phyloP scores from a whole-genome alignment of 2,113 vertebrate species.

The Halcyon senegalensis region DNA sequence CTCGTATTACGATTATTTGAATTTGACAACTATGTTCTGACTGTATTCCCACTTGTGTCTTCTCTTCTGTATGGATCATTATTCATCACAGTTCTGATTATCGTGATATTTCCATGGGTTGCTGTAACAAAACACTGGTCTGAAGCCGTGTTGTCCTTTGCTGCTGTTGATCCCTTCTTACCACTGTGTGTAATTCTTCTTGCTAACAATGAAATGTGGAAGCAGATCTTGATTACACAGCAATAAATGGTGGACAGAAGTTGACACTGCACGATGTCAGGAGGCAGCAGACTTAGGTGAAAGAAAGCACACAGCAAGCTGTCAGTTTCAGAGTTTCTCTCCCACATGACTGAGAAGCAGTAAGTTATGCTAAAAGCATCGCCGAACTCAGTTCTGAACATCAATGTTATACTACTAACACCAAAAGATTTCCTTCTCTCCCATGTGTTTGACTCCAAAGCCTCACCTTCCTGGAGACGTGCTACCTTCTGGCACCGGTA shows the following conservation, averaged over 20 bases:
- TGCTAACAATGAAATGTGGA: background rate
- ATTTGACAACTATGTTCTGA: background rate
- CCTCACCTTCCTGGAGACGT: too few relatives aligned
- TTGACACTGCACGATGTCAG: background rate
- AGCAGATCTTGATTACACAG: background rate
- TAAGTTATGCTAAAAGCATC: background rate
- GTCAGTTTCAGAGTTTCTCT: background rate
- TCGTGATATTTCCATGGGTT: background rate
- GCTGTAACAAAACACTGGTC: background rate
- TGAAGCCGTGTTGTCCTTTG: background rate
- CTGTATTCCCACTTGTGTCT: background rate
- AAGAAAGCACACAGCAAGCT: background rate
- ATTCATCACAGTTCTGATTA: background rate
- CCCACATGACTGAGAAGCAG: background rate
- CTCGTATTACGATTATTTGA: background rate
- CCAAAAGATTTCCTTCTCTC: background rate
- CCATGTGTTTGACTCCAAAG: accelerated
- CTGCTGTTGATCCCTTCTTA: background rate
- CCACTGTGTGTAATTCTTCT: background rate
- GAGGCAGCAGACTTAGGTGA: accelerated
- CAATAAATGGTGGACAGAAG: background rate
- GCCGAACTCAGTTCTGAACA: background rate
- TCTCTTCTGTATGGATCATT: background rate
- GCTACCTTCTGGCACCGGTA: background rate
- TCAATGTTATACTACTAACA: accelerated